Evolutionary conservation across 2,113 vertebrate genomes (phyloP), one percentile per base, ranked within the genome.

Genomic region (Boleophthalmus pectinirostris): DNA sequence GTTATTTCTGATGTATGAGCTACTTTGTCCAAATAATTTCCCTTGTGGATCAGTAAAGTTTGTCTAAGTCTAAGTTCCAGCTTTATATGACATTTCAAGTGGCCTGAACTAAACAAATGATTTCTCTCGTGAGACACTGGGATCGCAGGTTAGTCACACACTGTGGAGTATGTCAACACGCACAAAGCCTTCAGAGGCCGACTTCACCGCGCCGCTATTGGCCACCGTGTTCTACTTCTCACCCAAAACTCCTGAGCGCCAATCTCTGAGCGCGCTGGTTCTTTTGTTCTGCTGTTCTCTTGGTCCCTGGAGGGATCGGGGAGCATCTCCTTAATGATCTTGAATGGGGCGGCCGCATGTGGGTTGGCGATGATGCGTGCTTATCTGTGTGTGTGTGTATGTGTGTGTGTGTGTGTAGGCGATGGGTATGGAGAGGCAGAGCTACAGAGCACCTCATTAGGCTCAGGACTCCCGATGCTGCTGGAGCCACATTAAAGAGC

Each of bases 401-500:
- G 9, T 5, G 88, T 84, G 88, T 56, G 56, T 58, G 23, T 21
- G 61, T 38, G 20, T 64, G 61, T 21, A 85, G 88, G 83, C 79
- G 82, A 84, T 73, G 69, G 76, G 79, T 81, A 75, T 45, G 76
- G 66, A 68, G 82, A 76, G 73, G 82, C 75, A 47, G 82, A 79
- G 83, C 87, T 91, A 83, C 89, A 88, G 84, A 74, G 87, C 84
- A 85, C 85, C 90, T 90, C 90, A 89, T 90, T 91, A 90, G 86
- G 85, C 82, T 79, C 80, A 68, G 80, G 82, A 87, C 84, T 85
- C 87, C 76, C 29, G 29, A 83, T 58, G 86, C 87, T 92, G 91
- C 87, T 92, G 91, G 89, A 92, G 87, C 82, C 86, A 89, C 89
- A 92, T 89, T 84, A 92, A 91, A 93, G 85, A 84, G 82, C 83